phyloP scores from a whole-genome alignment of 2,888 invertebrate species.

The Thereva unica region DNA sequence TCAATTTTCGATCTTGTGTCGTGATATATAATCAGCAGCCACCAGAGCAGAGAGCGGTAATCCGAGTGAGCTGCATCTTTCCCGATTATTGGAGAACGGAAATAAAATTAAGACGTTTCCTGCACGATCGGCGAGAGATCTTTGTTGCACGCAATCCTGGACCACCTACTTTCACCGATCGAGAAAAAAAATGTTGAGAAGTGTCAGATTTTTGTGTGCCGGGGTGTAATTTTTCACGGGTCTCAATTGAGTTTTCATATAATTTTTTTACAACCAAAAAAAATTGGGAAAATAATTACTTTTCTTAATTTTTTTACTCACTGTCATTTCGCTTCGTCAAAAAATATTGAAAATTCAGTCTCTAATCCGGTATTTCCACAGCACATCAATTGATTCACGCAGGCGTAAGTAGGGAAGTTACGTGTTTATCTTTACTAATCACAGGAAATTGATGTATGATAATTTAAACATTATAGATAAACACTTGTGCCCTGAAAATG shows the following conservation, averaged over 20 bases:
- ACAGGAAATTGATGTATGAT: too few species aligned
- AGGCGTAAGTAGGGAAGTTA: too few species aligned
- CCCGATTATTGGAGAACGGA: conserved; percentile 35
- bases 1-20: conserved; percentile 19
- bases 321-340: too few species aligned
- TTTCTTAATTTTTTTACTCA: too few species aligned
- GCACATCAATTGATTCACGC: too few species aligned
- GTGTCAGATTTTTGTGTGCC: conserved; percentile 22
- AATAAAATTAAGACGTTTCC: conserved; percentile 42
- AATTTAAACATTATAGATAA: too few species aligned
- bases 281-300: background rate
- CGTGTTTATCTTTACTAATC: too few species aligned
- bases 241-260: background rate
- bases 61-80: conserved; percentile 26
- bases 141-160: conserved; percentile 36
- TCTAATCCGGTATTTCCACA: too few species aligned
- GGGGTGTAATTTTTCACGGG: conserved; percentile 31
- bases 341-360: too few species aligned
- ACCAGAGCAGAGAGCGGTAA: conserved; percentile 9
- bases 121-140: conserved; percentile 29
- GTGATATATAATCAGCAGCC: conserved; percentile 25
- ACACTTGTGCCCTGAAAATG: too few species aligned
- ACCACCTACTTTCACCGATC: conserved; percentile 26
- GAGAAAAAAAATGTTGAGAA: conserved; percentile 1
- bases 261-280: background rate